Conservation (phyloP, 2,797 vertebrate genomes). For the Simalia tracyae region DNA sequence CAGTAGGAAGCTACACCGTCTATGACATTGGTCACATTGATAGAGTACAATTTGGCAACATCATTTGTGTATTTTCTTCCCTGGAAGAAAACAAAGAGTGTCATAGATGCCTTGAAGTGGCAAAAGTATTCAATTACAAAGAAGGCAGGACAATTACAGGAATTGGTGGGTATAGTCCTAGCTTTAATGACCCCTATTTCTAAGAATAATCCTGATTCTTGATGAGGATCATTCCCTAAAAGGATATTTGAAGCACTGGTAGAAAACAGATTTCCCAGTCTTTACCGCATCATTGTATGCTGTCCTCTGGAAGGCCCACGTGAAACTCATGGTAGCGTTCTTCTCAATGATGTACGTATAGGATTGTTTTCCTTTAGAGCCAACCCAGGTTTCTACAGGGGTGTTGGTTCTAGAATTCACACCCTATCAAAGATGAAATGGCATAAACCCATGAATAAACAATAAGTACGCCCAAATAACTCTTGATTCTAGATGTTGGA, state of each 20-base stretch:
- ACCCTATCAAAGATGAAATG: conserved; percentile 72
- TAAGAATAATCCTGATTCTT: neutral
- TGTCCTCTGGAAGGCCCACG: conserved; percentile 91
- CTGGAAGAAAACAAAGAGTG: conserved; percentile 64
- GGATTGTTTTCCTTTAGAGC: conserved; percentile 85
- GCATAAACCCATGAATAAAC: neutral
- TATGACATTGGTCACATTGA: conserved; percentile 88
- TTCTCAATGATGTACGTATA: conserved; percentile 87
- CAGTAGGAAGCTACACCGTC: conserved; percentile 90
- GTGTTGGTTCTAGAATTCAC: conserved; percentile 81
- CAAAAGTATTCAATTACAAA: neutral
- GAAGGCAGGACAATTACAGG: neutral
- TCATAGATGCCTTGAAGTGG: neutral
- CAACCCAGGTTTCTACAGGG: conserved; percentile 86
- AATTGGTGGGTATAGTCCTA: neutral
- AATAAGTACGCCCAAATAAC: neutral
- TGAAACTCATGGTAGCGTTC: conserved; percentile 87
- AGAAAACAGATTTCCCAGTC: neutral
- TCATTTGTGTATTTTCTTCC: conserved; percentile 83
- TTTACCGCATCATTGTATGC: conserved; percentile 68
- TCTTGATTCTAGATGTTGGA: neutral
- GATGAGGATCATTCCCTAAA: neutral
- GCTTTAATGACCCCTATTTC: neutral
- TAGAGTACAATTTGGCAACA: conserved; percentile 87
- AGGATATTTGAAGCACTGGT: neutral